Conservation (phyloP, 2,113 vertebrate genomes). For the Condylura cristata region DNA sequence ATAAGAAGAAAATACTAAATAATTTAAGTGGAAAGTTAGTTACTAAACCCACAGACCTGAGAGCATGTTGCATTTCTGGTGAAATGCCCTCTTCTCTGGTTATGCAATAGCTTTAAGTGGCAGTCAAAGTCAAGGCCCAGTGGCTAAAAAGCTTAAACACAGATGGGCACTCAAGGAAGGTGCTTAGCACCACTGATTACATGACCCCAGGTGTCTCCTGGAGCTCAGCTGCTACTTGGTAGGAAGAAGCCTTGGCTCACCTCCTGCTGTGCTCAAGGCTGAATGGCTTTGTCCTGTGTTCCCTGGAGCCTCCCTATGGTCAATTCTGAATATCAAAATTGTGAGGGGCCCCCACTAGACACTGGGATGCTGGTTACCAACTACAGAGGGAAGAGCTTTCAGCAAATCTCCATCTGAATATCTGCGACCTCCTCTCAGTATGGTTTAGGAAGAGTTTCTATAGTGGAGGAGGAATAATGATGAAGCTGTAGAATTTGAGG, state of each 20-base stretch:
- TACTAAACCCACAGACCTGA: conserved; percentile 15
- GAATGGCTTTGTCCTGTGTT: not conserved
- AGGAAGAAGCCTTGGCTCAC: not conserved
- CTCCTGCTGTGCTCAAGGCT: not conserved
- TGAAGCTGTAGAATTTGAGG: not conserved
- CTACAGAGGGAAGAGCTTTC: not conserved
- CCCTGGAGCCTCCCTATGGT: not conserved
- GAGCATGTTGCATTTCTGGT: conserved; percentile 5
- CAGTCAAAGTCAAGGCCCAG: not conserved
- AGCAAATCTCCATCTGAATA: not conserved
- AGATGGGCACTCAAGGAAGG: not conserved
- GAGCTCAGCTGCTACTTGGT: not conserved
- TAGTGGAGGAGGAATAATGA: not conserved
- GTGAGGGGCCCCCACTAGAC: too few species aligned
- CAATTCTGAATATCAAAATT: not conserved
- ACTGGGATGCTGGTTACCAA: too few species aligned
- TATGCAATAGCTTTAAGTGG: conserved; percentile 1
- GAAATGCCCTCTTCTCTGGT: conserved; percentile 25
- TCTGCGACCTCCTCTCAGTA: not conserved
- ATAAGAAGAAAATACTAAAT: conserved; percentile 65
- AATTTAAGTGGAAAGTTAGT: conserved; percentile 44
- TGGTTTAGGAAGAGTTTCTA: not conserved
- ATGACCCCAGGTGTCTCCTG: fast-evolving
- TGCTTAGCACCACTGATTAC: fast-evolving
- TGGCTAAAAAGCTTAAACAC: not conserved